Base-by-base conservation (phyloP, 2,888 invertebrate genomes). In the Gastracanthus pulcherrimus region DNA sequence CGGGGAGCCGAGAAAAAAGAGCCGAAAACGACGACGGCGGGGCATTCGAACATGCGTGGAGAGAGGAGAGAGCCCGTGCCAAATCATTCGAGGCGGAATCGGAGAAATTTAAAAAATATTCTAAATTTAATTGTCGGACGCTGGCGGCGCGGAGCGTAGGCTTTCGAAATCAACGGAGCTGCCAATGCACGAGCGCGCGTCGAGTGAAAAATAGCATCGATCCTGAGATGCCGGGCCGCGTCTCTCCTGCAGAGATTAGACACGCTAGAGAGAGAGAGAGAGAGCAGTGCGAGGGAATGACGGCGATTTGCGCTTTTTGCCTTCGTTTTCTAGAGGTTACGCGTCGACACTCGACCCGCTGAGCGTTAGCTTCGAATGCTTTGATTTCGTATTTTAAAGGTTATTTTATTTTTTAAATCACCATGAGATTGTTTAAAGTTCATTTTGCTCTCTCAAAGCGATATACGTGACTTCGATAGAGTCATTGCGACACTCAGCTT, bases 21-120 rank as follows among this genome's bases (percentile, higher is more conserved):
- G 31, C 84, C 84, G 84, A 67, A 82, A 77, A 81, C 60, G 41
- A 72, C 45, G 16, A 31, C 60, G 72, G 19, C 72, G 41, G 41
- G 26, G 58, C 69, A 69, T 26, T 60, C 34, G 69, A 76, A 71
- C 82, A 83, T 78, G 26, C n/a, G 78, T 51, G 83, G 82, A 62
- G 72, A 80, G 79, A 34, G 31, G 82, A 77, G 81, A 36, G 81
- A 29, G 34, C 45, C 77, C 84, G 88, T 91, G 91, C 91, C 91
- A 91, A 91, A 91, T 91, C 89, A 90, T 89, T 85, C 90, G 87
- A 88, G 86, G 48, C 87, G 91, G 91, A 91, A 91, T 91, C 87
- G 89, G 88, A 90, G 88, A 91, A 91, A 91, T 91, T 91, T 90
- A 91, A 91, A 91, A 91, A 91, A 90, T 91, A 91, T 91, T 91